Conservation (phyloP, 1,140 invertebrate genomes). For the Conus ventricosus region DNA sequence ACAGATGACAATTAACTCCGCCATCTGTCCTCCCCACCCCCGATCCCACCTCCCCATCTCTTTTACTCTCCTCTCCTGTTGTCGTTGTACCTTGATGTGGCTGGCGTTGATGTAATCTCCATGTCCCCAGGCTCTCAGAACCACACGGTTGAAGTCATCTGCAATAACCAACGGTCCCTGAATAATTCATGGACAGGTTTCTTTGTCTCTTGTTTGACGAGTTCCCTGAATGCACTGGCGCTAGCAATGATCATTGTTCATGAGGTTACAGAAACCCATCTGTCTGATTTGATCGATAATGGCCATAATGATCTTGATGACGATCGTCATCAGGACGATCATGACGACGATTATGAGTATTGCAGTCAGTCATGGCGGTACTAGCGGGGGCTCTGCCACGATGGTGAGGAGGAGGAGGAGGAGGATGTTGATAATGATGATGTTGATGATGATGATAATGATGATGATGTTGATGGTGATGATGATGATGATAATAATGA, state of each 20-base stretch:
- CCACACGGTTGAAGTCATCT: constrained; percentile 37
- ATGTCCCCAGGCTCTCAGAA: constrained; percentile 5
- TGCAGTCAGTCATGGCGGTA: too few species aligned
- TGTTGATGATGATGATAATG: constrained; percentile 47
- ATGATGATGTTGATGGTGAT: constrained; percentile 40
- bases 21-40: too few species aligned
- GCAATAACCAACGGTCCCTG: background rate
- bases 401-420: constrained; percentile 39
- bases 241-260: background rate
- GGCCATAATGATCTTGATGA: constrained; percentile 8
- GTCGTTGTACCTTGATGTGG: constrained; percentile 14
- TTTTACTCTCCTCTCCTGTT: background rate
- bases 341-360: too few species aligned
- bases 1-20: too few species aligned
- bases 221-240: background rate
- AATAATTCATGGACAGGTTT: background rate
- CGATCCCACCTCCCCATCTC: background rate
- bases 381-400: too few species aligned
- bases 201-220: background rate
- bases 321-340: too few species aligned
- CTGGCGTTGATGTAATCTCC: constrained; percentile 36
- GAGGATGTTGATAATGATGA: constrained; percentile 47
- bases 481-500: too few species aligned
- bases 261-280: background rate
- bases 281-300: background rate